phyloP scores from a whole-genome alignment of 2,113 vertebrate species.

The Cygnus buccinator region DNA sequence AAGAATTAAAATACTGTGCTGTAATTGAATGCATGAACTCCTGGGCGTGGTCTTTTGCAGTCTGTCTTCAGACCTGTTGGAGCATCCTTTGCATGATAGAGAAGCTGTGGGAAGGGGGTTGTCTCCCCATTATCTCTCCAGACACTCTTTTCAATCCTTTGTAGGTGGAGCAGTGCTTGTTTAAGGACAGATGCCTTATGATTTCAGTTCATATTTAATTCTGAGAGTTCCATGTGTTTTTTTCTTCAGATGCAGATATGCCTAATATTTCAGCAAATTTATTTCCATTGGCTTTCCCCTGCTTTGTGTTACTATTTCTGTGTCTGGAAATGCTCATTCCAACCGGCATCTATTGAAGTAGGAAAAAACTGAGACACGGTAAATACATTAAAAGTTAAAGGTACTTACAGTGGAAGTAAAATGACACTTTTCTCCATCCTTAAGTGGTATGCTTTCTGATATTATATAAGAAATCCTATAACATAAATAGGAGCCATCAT shows the following conservation, averaged over 20 bases:
- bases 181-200: background rate
- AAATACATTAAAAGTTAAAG: slow-evolving; percentile 16
- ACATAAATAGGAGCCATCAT: slow-evolving; percentile 53
- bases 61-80: background rate
- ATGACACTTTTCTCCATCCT: slow-evolving; percentile 8
- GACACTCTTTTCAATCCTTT: fast-evolving
- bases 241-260: background rate
- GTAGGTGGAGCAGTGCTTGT: background rate
- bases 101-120: background rate
- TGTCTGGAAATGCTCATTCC: background rate
- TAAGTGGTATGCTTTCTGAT: background rate
- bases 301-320: background rate
- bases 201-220: background rate
- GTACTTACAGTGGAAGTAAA: slow-evolving; percentile 36
- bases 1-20: background rate
- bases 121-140: background rate
- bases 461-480: slow-evolving; percentile 8
- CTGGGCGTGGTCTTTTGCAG: background rate
- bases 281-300: background rate
- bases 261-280: background rate
- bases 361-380: slow-evolving; percentile 12
- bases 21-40: background rate
- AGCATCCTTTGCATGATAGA: background rate
- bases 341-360: background rate
- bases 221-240: background rate